A percentile compares a stretch with the other conserved stretches of the same genome.
Evolutionary conservation across 2,797 vertebrate genomes (phyloP).

Genomic region (Myoxocephalus aenaeus): DNA sequence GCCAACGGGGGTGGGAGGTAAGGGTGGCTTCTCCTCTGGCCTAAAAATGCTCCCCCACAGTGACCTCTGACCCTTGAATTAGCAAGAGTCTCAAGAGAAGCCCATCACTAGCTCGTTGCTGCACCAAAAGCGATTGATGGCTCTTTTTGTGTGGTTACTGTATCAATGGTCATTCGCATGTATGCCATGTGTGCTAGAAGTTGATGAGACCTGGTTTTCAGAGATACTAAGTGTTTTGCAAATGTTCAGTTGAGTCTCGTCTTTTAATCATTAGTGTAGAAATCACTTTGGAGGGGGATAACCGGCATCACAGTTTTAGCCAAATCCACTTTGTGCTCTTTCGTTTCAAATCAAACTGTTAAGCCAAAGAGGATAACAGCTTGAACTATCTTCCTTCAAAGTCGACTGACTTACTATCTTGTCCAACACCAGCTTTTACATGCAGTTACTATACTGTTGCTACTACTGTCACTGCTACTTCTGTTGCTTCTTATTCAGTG

Average conservation of each 20-base stretch:
- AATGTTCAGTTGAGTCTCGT: conserved; percentile 45
- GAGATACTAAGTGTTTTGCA: conserved; percentile 31
- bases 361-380: no score
- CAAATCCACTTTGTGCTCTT: conserved; percentile 41
- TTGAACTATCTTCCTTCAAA: no score
- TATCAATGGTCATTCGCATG: conserved; percentile 7
- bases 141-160: conserved; percentile 22
- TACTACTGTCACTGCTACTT: background rate
- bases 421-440: background rate
- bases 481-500: background rate
- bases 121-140: conserved; percentile 35
- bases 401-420: conserved; percentile 11
- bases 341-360: conserved; percentile 37
- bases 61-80: conserved; percentile 58
- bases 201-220: conserved; percentile 10
- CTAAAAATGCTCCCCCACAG: conserved; percentile 45
- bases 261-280: conserved; percentile 46
- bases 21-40: conserved; percentile 22
- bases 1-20: background rate
- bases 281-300: conserved; percentile 19
- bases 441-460: background rate
- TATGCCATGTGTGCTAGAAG: background rate
- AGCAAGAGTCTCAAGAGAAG: conserved; percentile 32
- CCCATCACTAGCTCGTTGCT: conserved; percentile 22
- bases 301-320: conserved; percentile 34